Evolutionary conservation across 1,140 invertebrate species (phyloP), one percentile per base, ranked within the genome.

Genomic region (Pantala flavescens): DNA sequence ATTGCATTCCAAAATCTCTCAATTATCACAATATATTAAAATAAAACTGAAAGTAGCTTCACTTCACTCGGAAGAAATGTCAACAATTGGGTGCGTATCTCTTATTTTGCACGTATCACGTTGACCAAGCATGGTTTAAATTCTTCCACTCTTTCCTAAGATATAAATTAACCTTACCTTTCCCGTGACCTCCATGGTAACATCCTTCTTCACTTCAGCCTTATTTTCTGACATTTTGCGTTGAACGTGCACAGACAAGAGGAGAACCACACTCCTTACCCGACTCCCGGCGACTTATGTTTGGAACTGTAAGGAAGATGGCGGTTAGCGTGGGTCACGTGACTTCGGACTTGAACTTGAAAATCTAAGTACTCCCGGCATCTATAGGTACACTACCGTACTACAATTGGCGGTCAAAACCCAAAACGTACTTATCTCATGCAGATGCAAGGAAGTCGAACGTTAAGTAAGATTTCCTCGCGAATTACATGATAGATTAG

Each of bases 221-320:
- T 63, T 63, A 63, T 63, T 63, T 63, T 63, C 49, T 21, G 49
- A 63, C 49, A 63, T 63, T 63, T 63, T 63, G 49, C 49, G 49
- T 63, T 63, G n/a, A 7, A 63, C 49, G 49, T 63, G 12, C 49
- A 63, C 49, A 63, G 49, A 63, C 16, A 63, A 63, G 3, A 63
- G 49, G 49, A 63, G 49, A 21, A 63, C 49, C 49, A 63, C 49
- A 21, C 49, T 63, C 49, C 49, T 63, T 16, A 63, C 49, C 49
- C 49, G 49, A 63, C 49, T 63, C 49, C 49, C 49, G 49, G 49
- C 49, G 49, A 63, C 49, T 63, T 63, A 21, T 63, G 49, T 63
- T 63, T 63, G 49, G 14, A 63, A 63, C 49, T 7, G 3, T 63
- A 63, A 12, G 49, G 49, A 63, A 63, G 49, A 63, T 63, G 49